Evolutionary conservation across 37 sponge, comb jelly and placozoan species (phyloP), one percentile per base, ranked within the genome.

Genomic region (Chondrilla cf. caribensis): DNA sequence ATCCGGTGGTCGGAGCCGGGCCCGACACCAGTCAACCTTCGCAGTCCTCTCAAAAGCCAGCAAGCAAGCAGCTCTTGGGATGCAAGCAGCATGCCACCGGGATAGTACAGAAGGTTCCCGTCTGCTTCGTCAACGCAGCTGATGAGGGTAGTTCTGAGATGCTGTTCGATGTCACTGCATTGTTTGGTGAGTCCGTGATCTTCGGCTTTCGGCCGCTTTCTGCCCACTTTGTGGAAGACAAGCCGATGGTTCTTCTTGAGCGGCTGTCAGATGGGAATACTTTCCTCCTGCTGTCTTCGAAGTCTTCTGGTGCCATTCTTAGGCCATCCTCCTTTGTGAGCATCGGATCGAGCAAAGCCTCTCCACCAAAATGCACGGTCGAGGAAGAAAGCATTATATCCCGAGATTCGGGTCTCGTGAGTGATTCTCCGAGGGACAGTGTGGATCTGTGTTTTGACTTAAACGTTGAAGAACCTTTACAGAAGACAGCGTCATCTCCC

Each of bases 191-290:
- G 2, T 77, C 84, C 8, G 31, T 65, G 32, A 43, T 84, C 24
- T 6, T 7, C 19, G 93, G 93, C 4, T 86, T 82, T 31, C 21
- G 21, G n/a, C 80, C 86, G 9, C 26, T 92, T 38, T 39, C 81
- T 25, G 57, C 88, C 3, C 43, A 78, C 18, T 32, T 85, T 0
- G 83, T 81, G 1, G 85, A 89, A 42, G 42, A 82, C 24, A 91
- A 91, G 2, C 91, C 89, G 21, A 32, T 40, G 8, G 32, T 91
- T 18, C 87, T 95, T 0, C 82, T 95, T 47, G 84, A 90, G 70
- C 62, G 92, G 32, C 41, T 79, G 15, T 65, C 62, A 3, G 92
- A 95, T 58, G 68, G 75, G 14, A 58, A 70, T 17, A 79, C 83
- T 0, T 95, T 89, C 60, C 54, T 95, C 18, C 72, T 89, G 19